Percentiles rank a stretch among this genome's conserved stretches.
Evolutionary conservation across 2,888 invertebrate species (phyloP).

Genomic region (Lasioglossum figueresi): DNA sequence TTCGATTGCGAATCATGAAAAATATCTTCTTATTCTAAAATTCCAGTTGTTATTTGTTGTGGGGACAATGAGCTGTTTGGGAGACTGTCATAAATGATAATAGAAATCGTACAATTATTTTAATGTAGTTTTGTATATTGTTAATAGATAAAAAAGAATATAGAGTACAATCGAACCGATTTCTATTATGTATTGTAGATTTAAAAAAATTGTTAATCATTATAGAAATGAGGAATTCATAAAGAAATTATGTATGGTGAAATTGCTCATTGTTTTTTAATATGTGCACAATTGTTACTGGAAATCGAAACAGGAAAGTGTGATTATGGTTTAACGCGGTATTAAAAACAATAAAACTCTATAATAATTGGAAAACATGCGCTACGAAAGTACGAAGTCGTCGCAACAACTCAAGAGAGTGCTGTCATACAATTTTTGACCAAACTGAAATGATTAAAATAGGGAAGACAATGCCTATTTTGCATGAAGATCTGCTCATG

Average conservation of each 20-base stretch:
- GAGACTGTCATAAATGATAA: no score
- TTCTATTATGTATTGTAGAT: background rate
- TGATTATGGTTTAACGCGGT: background rate
- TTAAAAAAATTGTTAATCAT: background rate
- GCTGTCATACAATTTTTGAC: background rate
- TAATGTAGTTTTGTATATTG: background rate
- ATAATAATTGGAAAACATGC: no score
- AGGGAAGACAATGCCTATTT: background rate
- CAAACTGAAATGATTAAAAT: background rate
- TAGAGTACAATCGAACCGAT: background rate
- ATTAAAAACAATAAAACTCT: background rate
- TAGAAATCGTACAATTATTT: background rate
- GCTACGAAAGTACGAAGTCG: background rate
- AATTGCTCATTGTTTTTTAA: background rate
- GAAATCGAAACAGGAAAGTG: background rate
- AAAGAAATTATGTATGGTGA: background rate
- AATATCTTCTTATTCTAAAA: background rate
- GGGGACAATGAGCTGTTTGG: background rate
- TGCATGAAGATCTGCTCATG: background rate
- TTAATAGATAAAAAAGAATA: background rate
- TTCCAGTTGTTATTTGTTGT: background rate
- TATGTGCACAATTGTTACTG: background rate
- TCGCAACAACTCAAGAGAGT: background rate
- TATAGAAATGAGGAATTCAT: background rate
- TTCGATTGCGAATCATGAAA: background rate